Evolutionary conservation across 2,888 invertebrate species (phyloP), one percentile per base, ranked within the genome.

Genomic region (Latheticus oryzae): DNA sequence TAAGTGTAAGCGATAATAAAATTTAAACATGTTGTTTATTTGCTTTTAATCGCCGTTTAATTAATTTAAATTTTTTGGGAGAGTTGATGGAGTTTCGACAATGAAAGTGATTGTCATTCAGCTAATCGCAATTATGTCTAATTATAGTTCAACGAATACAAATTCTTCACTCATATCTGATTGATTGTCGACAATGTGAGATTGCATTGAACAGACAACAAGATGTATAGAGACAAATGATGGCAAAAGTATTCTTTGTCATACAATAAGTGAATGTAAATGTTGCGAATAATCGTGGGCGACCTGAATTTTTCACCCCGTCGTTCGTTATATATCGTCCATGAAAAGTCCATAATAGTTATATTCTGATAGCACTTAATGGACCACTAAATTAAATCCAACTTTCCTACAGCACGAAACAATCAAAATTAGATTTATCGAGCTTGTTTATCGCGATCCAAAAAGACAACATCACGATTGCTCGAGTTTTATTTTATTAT

Each of bases 371-470:
- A 11, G 51, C 19, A 33, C 47, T 47, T 52, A 52, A 42, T 52
- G 45, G 53, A 54, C 55, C 33, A 16, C 50, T 56, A 56, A 56
- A 50, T 56, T 56, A 56, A 42, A 56, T 13, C 40, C 16, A 38
- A 47, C 55, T 48, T 55, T 48, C 38, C 54, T 40, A 40, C 47
- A 28, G 54, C 58, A 58, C 58, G 58, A 58, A 58, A 54, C 58
- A 66, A 68, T 67, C 63, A 64, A 67, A 66, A 59, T 60, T 56
- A 63, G 60, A 66, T 66, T 63, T 67, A 67, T 67, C 65, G 60
- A 32, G 35, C 61, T 52, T 35, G 60, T 58, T 61, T 63, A 67
- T 66, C 63, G 62, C 60, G 61, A 62, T 66, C 58, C 47, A 55
- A 60, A 59, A 61, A 63, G 58, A 64, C 56, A 57, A 50, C 60